Evolutionary conservation across 1,140 invertebrate genomes (phyloP), one percentile per base, ranked within the genome.

Genomic region (Xylocopa sonorina): DNA sequence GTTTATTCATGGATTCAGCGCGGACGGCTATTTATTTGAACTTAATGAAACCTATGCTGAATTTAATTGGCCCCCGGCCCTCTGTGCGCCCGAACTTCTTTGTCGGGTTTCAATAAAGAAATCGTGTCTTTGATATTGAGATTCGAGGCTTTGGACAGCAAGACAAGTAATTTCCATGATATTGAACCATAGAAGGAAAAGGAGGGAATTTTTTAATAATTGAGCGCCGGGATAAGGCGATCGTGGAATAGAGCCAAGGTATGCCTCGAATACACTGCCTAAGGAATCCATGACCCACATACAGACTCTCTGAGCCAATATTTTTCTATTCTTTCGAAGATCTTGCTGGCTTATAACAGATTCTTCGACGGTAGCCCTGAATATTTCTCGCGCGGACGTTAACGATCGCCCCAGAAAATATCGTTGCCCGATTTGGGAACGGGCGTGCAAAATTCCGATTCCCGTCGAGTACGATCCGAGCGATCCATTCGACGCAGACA

Each of bases 171-270:
- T 85, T 84, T 84, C 83, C 83, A 84, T 85, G 78, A 85, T 85
- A 84, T 84, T 81, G 73, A 78, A 80, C 55, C 29, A 67, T 72
- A 76, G 68, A 58, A 64, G 80, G 73, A 80, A 82, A n/a, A 80
- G 82, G 80, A 85, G 83, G 57, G 83, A 85, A 85, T 85, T 85
- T 85, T 85, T 85, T 85, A 85, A 85, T 85, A 85, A 85, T 72
- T 79, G 82, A 73, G 68, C 62, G 53, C 41, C 6, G 50, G 58
- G 57, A 81, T 80, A 80, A 84, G 83, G 82, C 68, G 82, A 73
- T 80, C 58, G 64, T 29, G 60, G 77, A 84, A 84, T 81, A 68
- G 68, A 78, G 64, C 68, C n/a, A 68, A 57, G 83, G 78, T 80
- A 85, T 77, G 78, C 82, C 78, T 68, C 76, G 72, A 84, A 84